phyloP scores from a whole-genome alignment of 1,140 invertebrate genomes.

The Meteorus sp. region DNA sequence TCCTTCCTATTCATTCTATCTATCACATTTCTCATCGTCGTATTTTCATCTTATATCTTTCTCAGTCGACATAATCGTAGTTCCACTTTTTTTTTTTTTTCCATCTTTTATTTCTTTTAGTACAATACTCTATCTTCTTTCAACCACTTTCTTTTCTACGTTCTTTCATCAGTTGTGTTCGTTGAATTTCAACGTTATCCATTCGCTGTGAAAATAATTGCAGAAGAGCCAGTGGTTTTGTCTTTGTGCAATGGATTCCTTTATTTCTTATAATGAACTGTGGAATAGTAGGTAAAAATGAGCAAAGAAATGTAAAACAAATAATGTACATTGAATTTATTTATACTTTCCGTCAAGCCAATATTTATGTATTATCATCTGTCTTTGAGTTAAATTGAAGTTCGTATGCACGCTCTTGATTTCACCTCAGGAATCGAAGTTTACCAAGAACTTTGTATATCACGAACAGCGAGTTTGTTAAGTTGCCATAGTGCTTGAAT shows the following conservation, averaged over 20 bases:
- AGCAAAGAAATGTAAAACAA: too few species aligned
- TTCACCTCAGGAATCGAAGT: background rate
- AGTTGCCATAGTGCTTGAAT: background rate
- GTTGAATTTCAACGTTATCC: too few species aligned
- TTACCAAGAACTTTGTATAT: background rate
- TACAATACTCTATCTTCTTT: background rate
- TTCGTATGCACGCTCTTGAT: background rate
- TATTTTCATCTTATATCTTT: background rate
- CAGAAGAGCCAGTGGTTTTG: background rate
- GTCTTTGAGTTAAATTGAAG: too few species aligned
- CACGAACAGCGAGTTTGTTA: background rate
- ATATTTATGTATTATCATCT: too few species aligned
- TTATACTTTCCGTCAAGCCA: too few species aligned
- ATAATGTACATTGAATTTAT: too few species aligned
- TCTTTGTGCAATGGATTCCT: background rate
- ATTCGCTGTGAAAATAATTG: background rate
- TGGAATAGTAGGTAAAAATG: too few species aligned
- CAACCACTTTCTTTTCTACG: background rate
- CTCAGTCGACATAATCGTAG: background rate
- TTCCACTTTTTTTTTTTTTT: background rate
- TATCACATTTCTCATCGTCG: background rate
- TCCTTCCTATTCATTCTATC: background rate
- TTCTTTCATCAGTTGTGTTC: too few species aligned
- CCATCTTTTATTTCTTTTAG: too few species aligned
- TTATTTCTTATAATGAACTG: too few species aligned